Evolutionary conservation across 2,888 invertebrate genomes (phyloP).

Genomic region (Mythimna pallens): DNA sequence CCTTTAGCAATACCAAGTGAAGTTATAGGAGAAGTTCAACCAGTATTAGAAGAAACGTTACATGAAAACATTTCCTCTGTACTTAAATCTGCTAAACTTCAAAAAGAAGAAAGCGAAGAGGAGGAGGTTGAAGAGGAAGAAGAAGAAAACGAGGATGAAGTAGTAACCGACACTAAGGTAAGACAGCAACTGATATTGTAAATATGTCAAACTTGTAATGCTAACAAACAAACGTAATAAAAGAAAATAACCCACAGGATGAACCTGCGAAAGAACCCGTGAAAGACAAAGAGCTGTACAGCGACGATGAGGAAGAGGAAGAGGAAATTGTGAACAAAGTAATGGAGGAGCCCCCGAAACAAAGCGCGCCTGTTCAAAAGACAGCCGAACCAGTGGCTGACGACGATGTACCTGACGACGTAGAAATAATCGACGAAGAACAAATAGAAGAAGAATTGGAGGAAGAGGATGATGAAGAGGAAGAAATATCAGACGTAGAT

Average conservation of each 20-base stretch:
- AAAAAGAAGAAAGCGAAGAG: slow-evolving; percentile 74
- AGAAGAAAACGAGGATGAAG: slow-evolving; percentile 75
- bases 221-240: slow-evolving; percentile 29
- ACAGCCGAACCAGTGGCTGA: slow-evolving; percentile 69
- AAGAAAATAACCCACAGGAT: slow-evolving; percentile 67
- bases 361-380: slow-evolving; percentile 59
- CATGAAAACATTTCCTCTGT: slow-evolving; percentile 64
- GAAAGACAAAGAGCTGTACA: slow-evolving; percentile 80
- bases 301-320: slow-evolving; percentile 81
- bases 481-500: slow-evolving; percentile 92
- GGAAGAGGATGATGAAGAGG: slow-evolving; percentile 88
- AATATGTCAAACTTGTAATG: slow-evolving; percentile 16
- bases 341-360: slow-evolving; percentile 74
- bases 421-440: slow-evolving; percentile 87
- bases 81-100: slow-evolving; percentile 68
- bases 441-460: slow-evolving; percentile 86
- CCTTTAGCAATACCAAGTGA: slow-evolving; percentile 69
- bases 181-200: slow-evolving; percentile 38
- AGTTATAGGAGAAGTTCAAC: slow-evolving; percentile 63
- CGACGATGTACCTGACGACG: slow-evolving; percentile 83
- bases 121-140: slow-evolving; percentile 73
- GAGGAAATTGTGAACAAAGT: slow-evolving; percentile 76
- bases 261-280: slow-evolving; percentile 47
- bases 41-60: slow-evolving; percentile 66
- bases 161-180: slow-evolving; percentile 66